Conservation (phyloP, 1,140 invertebrate genomes). For the Drosophila murphyi region DNA sequence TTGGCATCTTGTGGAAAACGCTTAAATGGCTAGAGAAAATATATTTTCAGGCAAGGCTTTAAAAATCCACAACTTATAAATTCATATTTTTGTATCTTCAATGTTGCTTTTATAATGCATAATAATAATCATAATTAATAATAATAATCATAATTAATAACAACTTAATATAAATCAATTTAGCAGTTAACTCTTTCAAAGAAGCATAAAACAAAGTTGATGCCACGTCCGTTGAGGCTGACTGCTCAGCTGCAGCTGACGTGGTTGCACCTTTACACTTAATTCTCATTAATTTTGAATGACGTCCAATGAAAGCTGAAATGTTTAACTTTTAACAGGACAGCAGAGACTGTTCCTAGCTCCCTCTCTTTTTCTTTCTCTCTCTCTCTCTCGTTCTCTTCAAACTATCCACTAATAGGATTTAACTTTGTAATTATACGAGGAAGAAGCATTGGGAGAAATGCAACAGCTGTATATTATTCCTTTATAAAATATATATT, state of each 20-base stretch:
- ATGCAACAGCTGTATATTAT: conserved; percentile 26
- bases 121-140: neutral
- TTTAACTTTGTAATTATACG: conserved; percentile 67
- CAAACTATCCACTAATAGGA: conserved; percentile 35
- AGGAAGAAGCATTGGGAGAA: conserved; percentile 28
- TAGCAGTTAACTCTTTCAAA: neutral
- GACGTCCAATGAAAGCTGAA: conserved; percentile 53
- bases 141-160: neutral
- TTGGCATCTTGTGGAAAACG: too few relatives aligned
- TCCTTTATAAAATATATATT: neutral
- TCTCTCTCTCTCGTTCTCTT: neutral
- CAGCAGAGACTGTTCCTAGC: conserved; percentile 30
- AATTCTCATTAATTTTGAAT: conserved; percentile 61
- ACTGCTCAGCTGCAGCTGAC: neutral
- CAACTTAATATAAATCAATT: neutral
- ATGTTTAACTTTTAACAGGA: conserved; percentile 71
- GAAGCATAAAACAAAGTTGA: neutral
- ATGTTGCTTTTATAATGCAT: neutral
- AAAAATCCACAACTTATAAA: neutral
- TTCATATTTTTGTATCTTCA: neutral
- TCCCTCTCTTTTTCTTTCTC: conserved; percentile 22
- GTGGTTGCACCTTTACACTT: conserved; percentile 54
- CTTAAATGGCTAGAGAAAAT: too few relatives aligned
- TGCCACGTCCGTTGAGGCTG: neutral
- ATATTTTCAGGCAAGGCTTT: neutral